phyloP scores from a whole-genome alignment of 1,140 invertebrate species.

The Leucophenga varia region DNA sequence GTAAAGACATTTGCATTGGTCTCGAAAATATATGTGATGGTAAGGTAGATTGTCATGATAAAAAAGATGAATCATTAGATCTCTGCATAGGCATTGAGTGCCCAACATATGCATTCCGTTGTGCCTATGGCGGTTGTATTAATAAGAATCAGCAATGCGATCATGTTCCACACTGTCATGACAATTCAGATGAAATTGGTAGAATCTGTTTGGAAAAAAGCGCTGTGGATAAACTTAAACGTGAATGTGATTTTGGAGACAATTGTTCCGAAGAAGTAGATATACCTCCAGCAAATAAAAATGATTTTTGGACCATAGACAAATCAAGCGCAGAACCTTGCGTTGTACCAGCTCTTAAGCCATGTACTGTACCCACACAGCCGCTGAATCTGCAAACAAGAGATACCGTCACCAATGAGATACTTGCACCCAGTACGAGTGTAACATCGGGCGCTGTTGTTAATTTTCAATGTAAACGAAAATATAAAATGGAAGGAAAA shows the following conservation, averaged over 20 bases:
- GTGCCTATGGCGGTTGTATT: slow-evolving; percentile 63
- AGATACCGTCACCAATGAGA: too few species aligned
- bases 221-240: too few species aligned
- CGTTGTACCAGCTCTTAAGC: not conserved
- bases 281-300: not conserved
- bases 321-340: not conserved
- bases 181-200: slow-evolving; percentile 69
- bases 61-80: slow-evolving; percentile 62
- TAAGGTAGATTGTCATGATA: slow-evolving; percentile 59
- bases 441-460: slow-evolving; percentile 2
- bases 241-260: too few species aligned
- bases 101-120: slow-evolving; percentile 58
- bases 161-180: slow-evolving; percentile 62
- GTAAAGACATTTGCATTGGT: slow-evolving; percentile 15
- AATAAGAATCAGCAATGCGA: slow-evolving; percentile 61
- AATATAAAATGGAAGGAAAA: not conserved
- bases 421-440: too few species aligned
- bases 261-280: not conserved
- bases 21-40: slow-evolving; percentile 44
- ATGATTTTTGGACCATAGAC: not conserved
- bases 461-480: not conserved
- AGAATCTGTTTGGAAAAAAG: slow-evolving; percentile 9
- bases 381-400: not conserved
- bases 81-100: slow-evolving; percentile 39
- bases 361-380: not conserved